phyloP scores from a whole-genome alignment of 2,113 vertebrate genomes.

The Enhydra lutris region DNA sequence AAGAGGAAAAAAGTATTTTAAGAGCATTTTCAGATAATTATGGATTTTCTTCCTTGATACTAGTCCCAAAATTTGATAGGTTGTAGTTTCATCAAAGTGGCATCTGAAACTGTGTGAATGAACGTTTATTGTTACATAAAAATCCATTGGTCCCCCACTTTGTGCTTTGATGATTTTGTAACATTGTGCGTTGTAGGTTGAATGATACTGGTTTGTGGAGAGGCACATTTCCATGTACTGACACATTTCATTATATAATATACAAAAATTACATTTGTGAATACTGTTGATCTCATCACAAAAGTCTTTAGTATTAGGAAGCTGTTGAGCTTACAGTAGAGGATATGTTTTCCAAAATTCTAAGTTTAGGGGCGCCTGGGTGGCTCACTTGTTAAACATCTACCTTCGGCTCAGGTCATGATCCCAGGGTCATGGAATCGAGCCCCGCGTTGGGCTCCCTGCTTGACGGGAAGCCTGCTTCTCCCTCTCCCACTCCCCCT shows the following conservation, averaged over 20 bases:
- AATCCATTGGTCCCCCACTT: not conserved
- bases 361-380: not conserved
- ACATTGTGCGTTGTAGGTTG: not conserved
- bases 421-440: no score
- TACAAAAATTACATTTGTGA: not conserved
- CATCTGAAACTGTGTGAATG: not conserved
- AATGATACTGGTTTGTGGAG: not conserved
- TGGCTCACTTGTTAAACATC: no score
- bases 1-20: not conserved
- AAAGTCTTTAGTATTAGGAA: not conserved
- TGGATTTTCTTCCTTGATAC: not conserved
- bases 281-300: not conserved
- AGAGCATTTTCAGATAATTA: not conserved
- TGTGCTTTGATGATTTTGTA: not conserved
- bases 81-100: not conserved
- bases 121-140: not conserved
- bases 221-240: not conserved
- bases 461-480: no score
- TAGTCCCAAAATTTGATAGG: not conserved
- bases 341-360: not conserved
- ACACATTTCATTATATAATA: not conserved
- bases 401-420: no score
- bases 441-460: no score
- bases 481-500: no score
- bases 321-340: not conserved